Percentiles rank a stretch among this genome's conserved stretches.
Conservation (phyloP, 2,797 vertebrate species). For the Anguilla megastoma region DNA sequence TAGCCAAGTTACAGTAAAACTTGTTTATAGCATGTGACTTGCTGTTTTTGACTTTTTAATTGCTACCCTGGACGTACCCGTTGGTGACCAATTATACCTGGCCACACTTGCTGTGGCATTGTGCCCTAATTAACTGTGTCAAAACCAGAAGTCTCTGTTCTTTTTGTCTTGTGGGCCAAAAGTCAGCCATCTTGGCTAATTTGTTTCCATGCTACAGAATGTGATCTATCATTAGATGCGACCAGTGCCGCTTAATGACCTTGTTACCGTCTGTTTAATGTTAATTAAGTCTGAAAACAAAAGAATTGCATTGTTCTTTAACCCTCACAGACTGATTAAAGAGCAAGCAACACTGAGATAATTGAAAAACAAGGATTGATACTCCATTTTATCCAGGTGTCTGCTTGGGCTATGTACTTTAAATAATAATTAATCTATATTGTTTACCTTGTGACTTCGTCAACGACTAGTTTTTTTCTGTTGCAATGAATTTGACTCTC, state of each 20-base stretch:
- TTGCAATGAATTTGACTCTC: background rate
- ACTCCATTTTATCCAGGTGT: background rate
- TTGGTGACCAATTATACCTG: constrained; percentile 1
- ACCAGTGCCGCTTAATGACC: background rate
- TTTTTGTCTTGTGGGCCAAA: background rate
- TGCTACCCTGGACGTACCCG: background rate
- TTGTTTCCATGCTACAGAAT: background rate
- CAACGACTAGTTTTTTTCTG: background rate
- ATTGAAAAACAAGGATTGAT: background rate
- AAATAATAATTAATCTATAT: background rate
- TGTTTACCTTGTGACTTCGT: background rate
- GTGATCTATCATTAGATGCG: background rate
- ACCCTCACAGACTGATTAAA: background rate
- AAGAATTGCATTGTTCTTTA: background rate
- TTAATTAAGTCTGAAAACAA: constrained; percentile 11
- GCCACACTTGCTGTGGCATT: background rate
- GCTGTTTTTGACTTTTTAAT: background rate
- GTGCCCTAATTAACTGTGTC: background rate
- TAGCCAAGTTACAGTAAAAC: background rate
- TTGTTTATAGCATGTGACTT: background rate
- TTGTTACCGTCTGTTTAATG: background rate
- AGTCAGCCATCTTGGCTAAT: constrained; percentile 2
- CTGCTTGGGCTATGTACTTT: background rate
- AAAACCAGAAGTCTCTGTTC: background rate
- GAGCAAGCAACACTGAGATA: background rate